phyloP scores from a whole-genome alignment of 2,113 vertebrate species.

The Passer montanus region DNA sequence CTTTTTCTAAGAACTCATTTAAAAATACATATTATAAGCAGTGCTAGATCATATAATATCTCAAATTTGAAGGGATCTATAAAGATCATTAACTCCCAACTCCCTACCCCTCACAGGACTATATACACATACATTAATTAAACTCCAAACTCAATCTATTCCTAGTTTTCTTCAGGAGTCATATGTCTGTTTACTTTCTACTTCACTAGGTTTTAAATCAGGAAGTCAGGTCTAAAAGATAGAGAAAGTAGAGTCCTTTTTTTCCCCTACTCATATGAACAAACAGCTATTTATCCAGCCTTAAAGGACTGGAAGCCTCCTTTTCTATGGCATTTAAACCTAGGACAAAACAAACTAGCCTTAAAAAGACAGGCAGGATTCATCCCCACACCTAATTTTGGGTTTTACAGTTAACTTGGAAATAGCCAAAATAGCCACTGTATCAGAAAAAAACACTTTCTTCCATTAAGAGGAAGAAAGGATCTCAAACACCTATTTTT shows the following conservation, averaged over 20 bases:
- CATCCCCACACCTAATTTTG: accelerated
- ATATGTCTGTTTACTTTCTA: background rate
- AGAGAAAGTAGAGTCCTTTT: background rate
- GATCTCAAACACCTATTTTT: background rate
- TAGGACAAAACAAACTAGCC: background rate
- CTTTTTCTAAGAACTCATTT: background rate
- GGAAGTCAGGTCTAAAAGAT: background rate
- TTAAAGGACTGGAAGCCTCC: background rate
- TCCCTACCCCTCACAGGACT: background rate
- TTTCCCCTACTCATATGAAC: background rate
- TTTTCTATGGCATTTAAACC: background rate
- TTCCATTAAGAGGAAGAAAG: background rate
- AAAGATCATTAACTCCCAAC: background rate
- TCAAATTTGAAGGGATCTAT: background rate
- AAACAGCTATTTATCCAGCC: constrained; percentile 1
- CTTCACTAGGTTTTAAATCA: background rate
- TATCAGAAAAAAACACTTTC: background rate
- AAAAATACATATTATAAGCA: background rate
- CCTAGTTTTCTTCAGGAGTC: background rate
- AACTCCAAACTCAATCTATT: background rate
- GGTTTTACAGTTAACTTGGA: background rate
- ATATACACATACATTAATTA: background rate
- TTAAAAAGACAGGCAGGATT: background rate
- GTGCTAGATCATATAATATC: background rate
- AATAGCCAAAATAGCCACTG: background rate